Evolutionary conservation across 2,113 vertebrate species (phyloP), one percentile per base, ranked within the genome.

Genomic region (Loxodonta africana): DNA sequence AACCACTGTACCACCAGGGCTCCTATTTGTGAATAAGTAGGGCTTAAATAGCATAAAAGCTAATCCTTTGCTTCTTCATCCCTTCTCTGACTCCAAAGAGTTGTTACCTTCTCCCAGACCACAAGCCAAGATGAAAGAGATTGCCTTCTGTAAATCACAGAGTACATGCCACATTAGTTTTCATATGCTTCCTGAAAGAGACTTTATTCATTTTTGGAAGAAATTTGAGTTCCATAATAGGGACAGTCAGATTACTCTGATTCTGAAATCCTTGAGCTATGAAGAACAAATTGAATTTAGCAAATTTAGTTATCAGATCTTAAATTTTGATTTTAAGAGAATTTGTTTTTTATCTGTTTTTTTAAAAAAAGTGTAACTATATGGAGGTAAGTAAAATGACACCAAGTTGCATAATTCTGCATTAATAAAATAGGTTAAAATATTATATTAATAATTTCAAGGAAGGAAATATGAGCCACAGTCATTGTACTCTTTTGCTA

Each of bases 401-500:
- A 25, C 0, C 71, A 41, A 30, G 73, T 78, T 92, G 26, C 96
- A n/a, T 93, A 69, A 74, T 89, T 88, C 71, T 90, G 53, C 23
- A 60, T 88, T 94, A 97, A 95, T 86, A 95, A 93, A 67, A 51
- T 23, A 62, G 28, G 30, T 91, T 82, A 85, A 91, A 81, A 67
- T 81, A 44, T 37, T 90, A 48, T 87, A 83, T 94, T 91, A 96
- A 95, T 97, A 92, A 57, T 90, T 93, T 88, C 90, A 44, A 85
- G 95, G 80, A 90, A 94, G 28, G 62, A 97, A 94, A 97, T 89
- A 83, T 71, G 80, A 97, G 5, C 33, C 11, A 53, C 84, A 37
- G 15, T 98, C 96, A 81, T 94, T 96, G 71, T 23, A 76, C 23
- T 37, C 71, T 8, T 94, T 98, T 97, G 57, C 74, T 98, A 65